Evolutionary conservation across 2,888 invertebrate genomes (phyloP).

Genomic region (Sycophila texana): DNA sequence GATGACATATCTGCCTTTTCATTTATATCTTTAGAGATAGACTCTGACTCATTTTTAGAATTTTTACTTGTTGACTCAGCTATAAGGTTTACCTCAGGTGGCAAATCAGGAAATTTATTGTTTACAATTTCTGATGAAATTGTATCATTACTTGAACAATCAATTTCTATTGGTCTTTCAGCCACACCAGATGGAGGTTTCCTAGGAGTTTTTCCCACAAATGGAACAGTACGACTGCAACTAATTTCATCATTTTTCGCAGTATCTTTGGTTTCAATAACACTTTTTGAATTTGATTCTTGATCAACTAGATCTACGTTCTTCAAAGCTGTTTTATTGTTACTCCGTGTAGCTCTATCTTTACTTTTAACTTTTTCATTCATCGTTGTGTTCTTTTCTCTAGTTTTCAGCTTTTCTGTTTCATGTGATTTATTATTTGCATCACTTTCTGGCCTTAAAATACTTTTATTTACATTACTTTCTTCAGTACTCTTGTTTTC

Average conservation of each 20-base stretch:
- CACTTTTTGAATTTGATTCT: slow-evolving; percentile 30
- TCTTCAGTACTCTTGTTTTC: not conserved
- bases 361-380: not conserved
- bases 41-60: slow-evolving; percentile 5
- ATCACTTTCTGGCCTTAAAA: not conserved
- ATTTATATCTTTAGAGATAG: not conserved
- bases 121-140: slow-evolving; percentile 4
- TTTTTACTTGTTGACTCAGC: not conserved
- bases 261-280: slow-evolving; percentile 49
- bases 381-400: slow-evolving; percentile 7
- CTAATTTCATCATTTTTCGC: slow-evolving; percentile 20
- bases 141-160: slow-evolving; percentile 17
- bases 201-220: slow-evolving; percentile 37
- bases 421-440: not conserved
- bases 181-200: not conserved
- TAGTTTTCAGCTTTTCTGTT: not conserved
- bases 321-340: not conserved
- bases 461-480: slow-evolving; percentile 3
- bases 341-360: not conserved
- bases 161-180: slow-evolving; percentile 18
- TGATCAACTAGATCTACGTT: not conserved
- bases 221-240: slow-evolving; percentile 49
- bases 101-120: not conserved
- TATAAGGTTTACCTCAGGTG: no score
- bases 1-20: slow-evolving; percentile 12